Base-by-base conservation (phyloP, 2,888 invertebrate genomes). In the Smittia sp. region DNA sequence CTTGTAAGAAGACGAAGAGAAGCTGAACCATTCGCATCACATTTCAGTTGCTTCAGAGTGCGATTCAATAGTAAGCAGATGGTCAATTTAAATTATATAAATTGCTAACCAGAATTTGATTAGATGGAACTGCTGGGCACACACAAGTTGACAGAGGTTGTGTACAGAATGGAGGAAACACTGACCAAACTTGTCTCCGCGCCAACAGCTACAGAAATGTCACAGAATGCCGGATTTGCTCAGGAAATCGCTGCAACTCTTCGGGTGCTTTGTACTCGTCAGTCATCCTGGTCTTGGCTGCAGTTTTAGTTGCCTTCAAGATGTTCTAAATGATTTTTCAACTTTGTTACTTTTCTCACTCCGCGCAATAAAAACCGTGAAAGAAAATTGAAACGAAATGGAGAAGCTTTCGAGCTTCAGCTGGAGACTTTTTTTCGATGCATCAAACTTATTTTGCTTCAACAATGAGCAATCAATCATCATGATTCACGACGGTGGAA, bases 31-130 rank as follows among this genome's bases (percentile, higher is more conserved):
- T 11, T 18, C 22, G 25, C 63, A 1, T 1, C 63, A 25, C 46
- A n/a, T 46, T 63, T 63, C 63, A 63, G 63, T n/a, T 63, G 63
- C 25, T 63, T 63, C 15, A 15, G 11, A 27, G 27, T 25, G 4
- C 4, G 24, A 25, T 13, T 63, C 1, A 25, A 3, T 27, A 25
- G 27, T 63, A 25, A n/a, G 27, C 4, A 63, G 27, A 1, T 63
- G 9, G 52, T 58, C 15, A 58, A 58, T 6, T 22, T 2, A 46
- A 18, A 22, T 18, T 6, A 58, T 58, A 7, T 18, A 32, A 3
- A 32, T 32, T 32, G 3, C 32, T 32, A 18, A 58, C 11, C 2
- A 58, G 3, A 7, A 58, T 22, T 58, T 22, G 2, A 13, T 58
- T 18, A 58, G 58, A 4, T 4, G 58, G 18, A 7, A 18, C 7